Evolutionary conservation across 37 sponge, comb jelly and placozoan species (phyloP).

Genomic region (Dysidea cf. avara): DNA sequence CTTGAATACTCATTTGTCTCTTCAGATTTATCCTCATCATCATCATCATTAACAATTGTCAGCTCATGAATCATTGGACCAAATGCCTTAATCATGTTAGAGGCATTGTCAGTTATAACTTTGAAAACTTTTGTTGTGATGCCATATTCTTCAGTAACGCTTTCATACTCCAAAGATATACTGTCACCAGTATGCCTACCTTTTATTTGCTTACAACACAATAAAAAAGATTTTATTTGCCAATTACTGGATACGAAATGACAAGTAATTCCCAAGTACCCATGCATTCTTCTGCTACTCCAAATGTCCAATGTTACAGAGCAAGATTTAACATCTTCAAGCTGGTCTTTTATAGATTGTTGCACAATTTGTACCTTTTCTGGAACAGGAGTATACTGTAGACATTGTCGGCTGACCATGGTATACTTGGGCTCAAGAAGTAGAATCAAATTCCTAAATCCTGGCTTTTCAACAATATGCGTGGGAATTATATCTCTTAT

Average conservation of each 20-base stretch:
- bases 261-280: neutral
- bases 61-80: neutral
- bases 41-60: neutral
- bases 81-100: neutral
- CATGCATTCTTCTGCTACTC: conserved; percentile 8
- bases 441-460: conserved; percentile 4
- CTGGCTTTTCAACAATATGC: conserved; percentile 2
- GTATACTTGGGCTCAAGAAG: conserved; percentile 4
- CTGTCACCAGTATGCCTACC: conserved; percentile 27
- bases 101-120: conserved; percentile 25
- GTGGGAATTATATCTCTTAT: neutral
- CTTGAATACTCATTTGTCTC: too few species aligned
- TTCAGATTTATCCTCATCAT: too few species aligned
- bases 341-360: neutral
- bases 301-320: conserved; percentile 7
- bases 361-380: neutral
- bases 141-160: neutral
- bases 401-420: conserved; percentile 6
- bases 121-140: conserved; percentile 6
- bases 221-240: neutral
- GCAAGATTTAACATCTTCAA: neutral
- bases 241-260: conserved; percentile 1
- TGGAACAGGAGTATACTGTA: conserved; percentile 2
- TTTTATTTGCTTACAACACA: conserved; percentile 12
- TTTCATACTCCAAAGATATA: neutral